Evolutionary conservation across 2,797 vertebrate species (phyloP).

Genomic region (Hemitrygon akajei): DNA sequence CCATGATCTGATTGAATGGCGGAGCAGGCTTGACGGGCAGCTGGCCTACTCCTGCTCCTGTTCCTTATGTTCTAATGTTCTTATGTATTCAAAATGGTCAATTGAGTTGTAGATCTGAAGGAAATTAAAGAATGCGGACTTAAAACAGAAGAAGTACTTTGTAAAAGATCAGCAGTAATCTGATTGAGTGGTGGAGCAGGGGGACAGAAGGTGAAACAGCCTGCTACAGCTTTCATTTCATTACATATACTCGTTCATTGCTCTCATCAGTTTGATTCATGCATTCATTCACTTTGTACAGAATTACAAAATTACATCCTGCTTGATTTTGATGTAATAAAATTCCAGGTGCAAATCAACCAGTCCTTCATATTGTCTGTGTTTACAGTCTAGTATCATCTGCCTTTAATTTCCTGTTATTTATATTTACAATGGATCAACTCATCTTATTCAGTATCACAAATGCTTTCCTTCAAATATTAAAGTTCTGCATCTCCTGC

Average conservation of each 20-base stretch:
- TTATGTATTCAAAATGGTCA: no score
- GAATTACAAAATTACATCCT: not conserved
- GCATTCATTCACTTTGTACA: not conserved
- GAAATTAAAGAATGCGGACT: no score
- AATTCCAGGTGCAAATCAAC: not conserved
- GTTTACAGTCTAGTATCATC: not conserved
- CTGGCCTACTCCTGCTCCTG: no score
- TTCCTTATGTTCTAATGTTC: no score
- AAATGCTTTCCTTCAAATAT: not conserved
- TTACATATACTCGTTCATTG: not conserved
- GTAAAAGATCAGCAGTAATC: no score
- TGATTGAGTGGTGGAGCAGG: no score
- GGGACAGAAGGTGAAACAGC: no score
- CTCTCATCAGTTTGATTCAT: not conserved
- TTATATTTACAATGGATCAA: not conserved
- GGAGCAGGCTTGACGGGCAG: no score
- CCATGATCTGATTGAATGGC: no score
- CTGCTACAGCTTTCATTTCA: no score
- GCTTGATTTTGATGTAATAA: not conserved
- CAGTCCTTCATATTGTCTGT: not conserved
- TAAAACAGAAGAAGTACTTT: no score
- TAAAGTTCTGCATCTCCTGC: not conserved
- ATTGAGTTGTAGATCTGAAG: no score
- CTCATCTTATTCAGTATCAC: not conserved
- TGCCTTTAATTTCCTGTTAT: constrained; percentile 5